Base-by-base conservation (phyloP, 2,888 invertebrate species). In the Achlya flavicornis region DNA sequence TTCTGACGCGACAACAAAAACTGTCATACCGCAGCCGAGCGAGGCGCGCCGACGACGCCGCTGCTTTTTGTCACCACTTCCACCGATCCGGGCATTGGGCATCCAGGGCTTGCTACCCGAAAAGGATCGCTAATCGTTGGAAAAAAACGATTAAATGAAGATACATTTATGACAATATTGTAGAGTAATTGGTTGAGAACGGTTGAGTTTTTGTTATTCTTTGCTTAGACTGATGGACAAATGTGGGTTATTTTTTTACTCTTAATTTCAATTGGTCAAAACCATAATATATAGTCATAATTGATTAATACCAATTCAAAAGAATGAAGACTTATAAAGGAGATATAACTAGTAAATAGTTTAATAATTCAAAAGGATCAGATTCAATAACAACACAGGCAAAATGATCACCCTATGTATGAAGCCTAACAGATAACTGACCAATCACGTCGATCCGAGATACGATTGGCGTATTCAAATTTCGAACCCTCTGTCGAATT, bases 381-480 rank as follows among this genome's bases (percentile, higher is more conserved):
- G 46, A n/a, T 7, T 46, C 14, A 6, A 46, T n/a, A 46, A 46
- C 14, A 14, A 46, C 6, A n/a, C 46, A 46, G 46, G n/a, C n/a
- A n/a, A n/a, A 43, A 43, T 4, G 14, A 43, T 46, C 46, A 46
- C n/a, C 46, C 46, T 19, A 41, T 41, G 2, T 16, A 58, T 35
- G 7, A 41, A 41, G 12, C 41, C 12, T 4, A 58, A 58, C 26
- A 58, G 63, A 67, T 68, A 63, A 58, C 73, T 78, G 80, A 79
- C 88, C 88, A 87, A 87, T 88, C 83, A 78, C 79, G 75, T 72
- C 69, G 63, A 64, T 63, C 72, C 67, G 70, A 73, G 65, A 71
- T 74, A 79, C 78, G 79, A 87, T 88, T 88, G 88, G 87, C 80
- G 83, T 83, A 85, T 86, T 87, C 83, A 86, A 88, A 88, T 86